Base-by-base conservation (phyloP, 2,888 invertebrate genomes). In the Girardia tigrina region DNA sequence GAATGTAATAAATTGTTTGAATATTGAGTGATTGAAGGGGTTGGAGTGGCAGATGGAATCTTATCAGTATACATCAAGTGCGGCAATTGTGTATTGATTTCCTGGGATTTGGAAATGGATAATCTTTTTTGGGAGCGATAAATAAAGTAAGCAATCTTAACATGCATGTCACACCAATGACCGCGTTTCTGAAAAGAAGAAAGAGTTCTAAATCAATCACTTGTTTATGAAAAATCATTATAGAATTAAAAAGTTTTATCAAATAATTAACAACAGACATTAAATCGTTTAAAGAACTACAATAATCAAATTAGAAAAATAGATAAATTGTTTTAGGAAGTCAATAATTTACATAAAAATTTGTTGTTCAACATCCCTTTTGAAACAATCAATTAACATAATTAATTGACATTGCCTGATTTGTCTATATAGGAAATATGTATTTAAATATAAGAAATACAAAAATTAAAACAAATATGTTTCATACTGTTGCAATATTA, bases 131-230 rank as follows among this genome's bases (percentile, higher is more conserved):
- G 73, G 29, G 73, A 29, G 4, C 26, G 8, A 42, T 73, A 73
- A 28, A 73, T 73, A n/a, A 29, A 42, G 26, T 42, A 73, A 26
- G 73, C 73, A n/a, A 73, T 73, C 29, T 73, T 29, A 6, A 73
- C 73, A 42, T 73, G 73, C 73, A 73, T 73, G 20, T 73, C 73
- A 42, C 73, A 73, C 73, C 73, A 73, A 16, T 42, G 73, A 6
- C 73, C 73, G 14, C 26, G 73, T 26, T 73, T 73, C 73, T 73
- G 23, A n/a, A 8, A 8, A 23, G 6, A 28, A 42, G 6, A 71
- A 8, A 26, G 72, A 28, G 28, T 16, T 36, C 36, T 12, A 36
- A 36, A 36, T 36, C 16, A 36, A 36, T 36, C 16, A n/a, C n/a
- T n/a, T n/a, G n/a, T n/a, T n/a, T n/a, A n/a, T n/a, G n/a, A n/a